Evolutionary conservation across 2,797 vertebrate genomes (phyloP).

Genomic region (Acanthis flammea): DNA sequence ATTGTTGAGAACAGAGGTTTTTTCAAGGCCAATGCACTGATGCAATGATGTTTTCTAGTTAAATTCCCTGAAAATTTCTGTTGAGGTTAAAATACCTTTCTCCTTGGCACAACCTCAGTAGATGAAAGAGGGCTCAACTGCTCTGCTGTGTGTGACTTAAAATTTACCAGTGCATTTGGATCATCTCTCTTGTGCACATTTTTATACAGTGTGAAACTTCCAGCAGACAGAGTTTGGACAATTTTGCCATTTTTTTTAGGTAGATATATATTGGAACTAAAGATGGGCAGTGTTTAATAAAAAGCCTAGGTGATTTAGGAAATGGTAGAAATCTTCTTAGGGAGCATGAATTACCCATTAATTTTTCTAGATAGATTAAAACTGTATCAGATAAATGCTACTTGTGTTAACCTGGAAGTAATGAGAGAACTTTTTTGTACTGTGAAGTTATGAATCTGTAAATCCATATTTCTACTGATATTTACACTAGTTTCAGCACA

Average conservation of each 20-base stretch:
- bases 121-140: neutral
- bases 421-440: neutral
- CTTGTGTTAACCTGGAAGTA: neutral
- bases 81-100: neutral
- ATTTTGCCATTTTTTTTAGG: neutral
- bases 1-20: neutral
- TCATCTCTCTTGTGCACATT: neutral
- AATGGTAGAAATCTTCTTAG: neutral
- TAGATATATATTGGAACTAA: neutral
- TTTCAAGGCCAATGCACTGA: neutral
- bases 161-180: neutral
- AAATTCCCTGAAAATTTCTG: neutral
- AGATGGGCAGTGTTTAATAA: neutral
- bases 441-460: constrained; percentile 47
- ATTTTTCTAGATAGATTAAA: neutral
- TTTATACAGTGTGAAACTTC: neutral
- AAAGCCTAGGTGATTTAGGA: neutral
- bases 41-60: neutral
- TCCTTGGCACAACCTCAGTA: neutral
- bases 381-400: neutral
- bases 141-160: neutral
- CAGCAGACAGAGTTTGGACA: neutral
- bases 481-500: constrained; percentile 66
- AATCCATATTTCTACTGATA: constrained; percentile 64
- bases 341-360: neutral